A percentile compares a stretch with the other conserved stretches of the same genome.
phyloP scores from a whole-genome alignment of 2,113 vertebrate genomes.

The pig (Sus scrofa) region T2T-Sscrofa CM000814.6:4348501-4349000 shows the following conservation, averaged over 20 bases:
- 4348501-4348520: background rate
- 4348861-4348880: background rate
- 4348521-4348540: background rate
- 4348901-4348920: background rate
- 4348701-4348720: background rate
- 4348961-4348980: background rate
- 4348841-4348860: background rate
- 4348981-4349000: background rate
- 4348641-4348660: background rate
- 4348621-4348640: background rate
- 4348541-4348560: background rate
- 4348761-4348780: background rate
- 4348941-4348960: too few species aligned
- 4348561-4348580: background rate
- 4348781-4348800: background rate
- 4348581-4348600: background rate
- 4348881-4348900: background rate
- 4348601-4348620: background rate
- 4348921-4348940: background rate
- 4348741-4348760: background rate
- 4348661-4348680: background rate
- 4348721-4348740: background rate
- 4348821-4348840: background rate
- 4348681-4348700: background rate
- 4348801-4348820: background rate